Conservation (phyloP, 2,113 vertebrate species). For the Pteronura brasiliensis region DNA sequence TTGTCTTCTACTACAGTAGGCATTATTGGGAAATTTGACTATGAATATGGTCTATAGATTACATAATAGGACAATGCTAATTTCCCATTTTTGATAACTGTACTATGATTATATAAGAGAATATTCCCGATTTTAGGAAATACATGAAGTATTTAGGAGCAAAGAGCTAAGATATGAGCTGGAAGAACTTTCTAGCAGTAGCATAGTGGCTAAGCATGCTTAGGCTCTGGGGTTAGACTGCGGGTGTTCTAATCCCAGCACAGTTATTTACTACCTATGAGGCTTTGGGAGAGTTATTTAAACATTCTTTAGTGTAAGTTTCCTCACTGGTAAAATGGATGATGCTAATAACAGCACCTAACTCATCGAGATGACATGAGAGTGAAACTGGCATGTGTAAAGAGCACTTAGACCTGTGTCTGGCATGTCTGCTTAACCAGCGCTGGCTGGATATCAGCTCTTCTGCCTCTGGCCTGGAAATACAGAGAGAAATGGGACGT, state of each 20-base stretch:
- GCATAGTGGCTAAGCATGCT: not conserved
- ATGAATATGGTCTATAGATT: not conserved
- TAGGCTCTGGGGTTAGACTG: not conserved
- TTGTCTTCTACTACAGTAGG: not conserved
- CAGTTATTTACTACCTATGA: not conserved
- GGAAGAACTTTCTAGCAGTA: not conserved
- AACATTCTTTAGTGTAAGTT: not conserved
- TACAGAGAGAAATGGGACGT: not conserved
- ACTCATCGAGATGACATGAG: not conserved
- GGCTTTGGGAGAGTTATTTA: not conserved
- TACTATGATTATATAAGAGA: not conserved
- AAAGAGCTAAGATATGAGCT: not conserved
- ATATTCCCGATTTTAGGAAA: not conserved
- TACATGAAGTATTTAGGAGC: not conserved
- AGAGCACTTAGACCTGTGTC: not conserved
- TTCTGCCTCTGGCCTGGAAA: not conserved
- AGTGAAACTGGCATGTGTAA: not conserved
- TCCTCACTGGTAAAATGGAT: not conserved
- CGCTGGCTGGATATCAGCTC: not conserved
- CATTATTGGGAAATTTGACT: not conserved
- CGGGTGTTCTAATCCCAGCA: not conserved
- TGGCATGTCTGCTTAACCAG: not conserved
- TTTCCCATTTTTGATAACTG: conserved; percentile 2
- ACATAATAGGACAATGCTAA: not conserved
- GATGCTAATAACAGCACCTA: not conserved